These are phyloP conservation scores for Megalops atlanticus DNA, from an alignment of 2,113 vertebrate species.

Conservation along the genomic window DNA sequence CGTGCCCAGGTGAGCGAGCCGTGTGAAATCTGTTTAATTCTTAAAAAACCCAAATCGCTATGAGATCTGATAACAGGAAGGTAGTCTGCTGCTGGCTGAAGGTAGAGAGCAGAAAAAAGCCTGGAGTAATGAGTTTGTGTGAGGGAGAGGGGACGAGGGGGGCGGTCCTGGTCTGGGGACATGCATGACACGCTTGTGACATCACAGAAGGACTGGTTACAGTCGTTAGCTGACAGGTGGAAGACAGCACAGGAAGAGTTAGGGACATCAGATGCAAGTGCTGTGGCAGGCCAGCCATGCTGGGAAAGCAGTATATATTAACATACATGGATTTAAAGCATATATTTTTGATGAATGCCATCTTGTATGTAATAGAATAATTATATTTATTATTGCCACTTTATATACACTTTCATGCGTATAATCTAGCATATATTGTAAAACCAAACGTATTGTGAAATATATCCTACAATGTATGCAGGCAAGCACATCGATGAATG, in stretches of 20 bases:
- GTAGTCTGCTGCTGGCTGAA: conserved; percentile 39
- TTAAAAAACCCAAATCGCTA: no score
- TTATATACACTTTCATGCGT: neutral
- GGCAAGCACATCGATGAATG: neutral
- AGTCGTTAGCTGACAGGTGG: no score
- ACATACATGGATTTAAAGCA: neutral
- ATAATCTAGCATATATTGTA: neutral
- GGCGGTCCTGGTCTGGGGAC: no score
- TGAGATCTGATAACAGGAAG: neutral
- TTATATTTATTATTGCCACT: neutral
- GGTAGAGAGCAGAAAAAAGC: conserved; percentile 23
- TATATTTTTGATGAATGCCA: neutral
- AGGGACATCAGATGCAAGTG: no score
- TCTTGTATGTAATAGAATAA: no score
- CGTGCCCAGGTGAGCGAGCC: conserved; percentile 90
- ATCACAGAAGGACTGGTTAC: no score
- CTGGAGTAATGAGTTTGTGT: conserved; percentile 25
- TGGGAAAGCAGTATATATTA: neutral
- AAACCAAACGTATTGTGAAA: no score
- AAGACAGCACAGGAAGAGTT: no score
- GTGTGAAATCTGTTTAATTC: neutral
- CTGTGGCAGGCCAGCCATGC: neutral
- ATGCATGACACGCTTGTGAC: no score
- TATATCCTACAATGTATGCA: neutral
- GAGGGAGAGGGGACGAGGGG: no score